Percentiles rank a stretch among this genome's conserved stretches.
These are phyloP conservation scores for Eretmocerus hayati DNA, from an alignment of 2,888 invertebrate genomes.

Conservation along the genomic window DNA sequence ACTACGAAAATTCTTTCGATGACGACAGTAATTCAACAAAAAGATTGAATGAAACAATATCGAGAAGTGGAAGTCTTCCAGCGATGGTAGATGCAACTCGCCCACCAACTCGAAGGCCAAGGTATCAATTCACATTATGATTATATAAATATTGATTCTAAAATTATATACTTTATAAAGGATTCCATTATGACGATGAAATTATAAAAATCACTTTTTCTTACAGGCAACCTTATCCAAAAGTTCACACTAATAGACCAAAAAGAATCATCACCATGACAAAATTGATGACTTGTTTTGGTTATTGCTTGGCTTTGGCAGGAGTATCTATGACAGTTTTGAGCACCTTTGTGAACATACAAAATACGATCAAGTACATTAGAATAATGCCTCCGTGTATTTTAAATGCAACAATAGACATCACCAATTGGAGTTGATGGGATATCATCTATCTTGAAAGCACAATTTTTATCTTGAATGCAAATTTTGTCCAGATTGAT, in stretches of 20 bases:
- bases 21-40: background rate
- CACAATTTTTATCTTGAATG: no score
- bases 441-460: no score
- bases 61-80: slow-evolving; percentile 10
- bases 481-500: no score
- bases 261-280: slow-evolving; percentile 4
- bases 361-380: slow-evolving; percentile 57
- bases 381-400: slow-evolving; percentile 69
- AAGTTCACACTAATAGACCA: background rate
- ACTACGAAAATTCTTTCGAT: background rate
- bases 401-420: slow-evolving; percentile 52
- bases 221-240: background rate
- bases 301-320: slow-evolving; percentile 54
- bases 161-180: background rate
- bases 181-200: background rate
- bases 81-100: slow-evolving; percentile 11
- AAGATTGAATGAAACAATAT: background rate
- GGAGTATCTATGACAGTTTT: slow-evolving; percentile 60
- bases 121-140: background rate
- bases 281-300: slow-evolving; percentile 49
- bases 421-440: slow-evolving; percentile 8
- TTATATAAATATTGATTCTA: background rate
- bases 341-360: slow-evolving; percentile 66
- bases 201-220: background rate
- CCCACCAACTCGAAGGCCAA: slow-evolving; percentile 3